phyloP scores from a whole-genome alignment of 1,140 invertebrate species.

The Drosophila parvula region DNA sequence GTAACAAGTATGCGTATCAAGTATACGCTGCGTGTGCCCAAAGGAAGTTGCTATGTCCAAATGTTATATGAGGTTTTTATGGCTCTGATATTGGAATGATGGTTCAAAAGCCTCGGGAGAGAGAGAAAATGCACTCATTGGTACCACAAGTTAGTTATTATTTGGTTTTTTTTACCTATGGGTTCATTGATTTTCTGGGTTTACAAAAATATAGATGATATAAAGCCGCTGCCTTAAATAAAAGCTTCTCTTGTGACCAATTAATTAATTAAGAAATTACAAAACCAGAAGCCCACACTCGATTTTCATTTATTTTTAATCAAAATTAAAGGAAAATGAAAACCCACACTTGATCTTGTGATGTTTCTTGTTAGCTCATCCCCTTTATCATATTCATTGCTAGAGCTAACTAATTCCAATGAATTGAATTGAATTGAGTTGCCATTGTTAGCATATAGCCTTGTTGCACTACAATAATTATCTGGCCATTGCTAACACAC shows the following conservation, averaged over 20 bases:
- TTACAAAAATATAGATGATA: no score
- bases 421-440: constrained; percentile 1
- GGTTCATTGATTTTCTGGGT: no score
- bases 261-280: background rate
- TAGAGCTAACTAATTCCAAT: constrained; percentile 14
- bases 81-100: background rate
- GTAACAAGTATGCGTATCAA: background rate
- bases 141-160: no score
- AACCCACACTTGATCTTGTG: background rate
- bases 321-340: background rate
- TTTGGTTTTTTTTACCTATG: no score
- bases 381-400: constrained; percentile 1
- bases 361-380: background rate
- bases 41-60: constrained; percentile 2
- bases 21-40: constrained; percentile 4
- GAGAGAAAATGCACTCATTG: background rate
- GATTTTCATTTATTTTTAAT: background rate
- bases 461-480: constrained; percentile 28
- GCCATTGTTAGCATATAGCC: constrained; percentile 21
- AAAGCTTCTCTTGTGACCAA: no score
- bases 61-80: background rate
- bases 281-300: background rate
- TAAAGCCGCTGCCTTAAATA: no score
- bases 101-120: background rate
- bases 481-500: constrained; percentile 28